A percentile compares a stretch with the other conserved stretches of the same genome.
Conservation (phyloP, 2,797 vertebrate species). For the Rhinichthys osculus region DNA sequence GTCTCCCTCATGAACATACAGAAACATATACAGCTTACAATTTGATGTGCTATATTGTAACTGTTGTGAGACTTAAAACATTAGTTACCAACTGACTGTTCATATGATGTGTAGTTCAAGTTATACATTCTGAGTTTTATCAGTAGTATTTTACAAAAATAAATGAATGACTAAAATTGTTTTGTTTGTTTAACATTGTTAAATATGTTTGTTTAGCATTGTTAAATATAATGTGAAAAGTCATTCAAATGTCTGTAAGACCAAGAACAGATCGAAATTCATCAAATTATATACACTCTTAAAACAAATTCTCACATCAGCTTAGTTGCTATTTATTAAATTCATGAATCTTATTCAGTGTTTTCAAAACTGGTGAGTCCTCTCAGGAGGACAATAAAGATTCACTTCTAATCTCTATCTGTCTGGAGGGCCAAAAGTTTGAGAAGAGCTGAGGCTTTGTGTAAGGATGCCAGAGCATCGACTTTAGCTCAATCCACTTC, state of each 20-base stretch:
- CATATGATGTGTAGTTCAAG: background rate
- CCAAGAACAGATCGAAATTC: background rate
- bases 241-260: background rate
- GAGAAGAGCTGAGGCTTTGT: constrained; percentile 25
- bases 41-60: background rate
- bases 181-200: background rate
- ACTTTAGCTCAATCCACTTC: constrained; percentile 48
- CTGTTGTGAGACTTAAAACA: background rate
- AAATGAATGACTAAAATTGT: background rate
- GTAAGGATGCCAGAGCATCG: constrained; percentile 34
- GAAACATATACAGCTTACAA: background rate
- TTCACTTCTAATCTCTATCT: constrained; percentile 33
- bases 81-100: background rate
- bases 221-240: background rate
- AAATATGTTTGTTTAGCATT: background rate
- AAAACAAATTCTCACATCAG: constrained; percentile 1
- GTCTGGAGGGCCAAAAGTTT: constrained; percentile 23
- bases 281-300: background rate
- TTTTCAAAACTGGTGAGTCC: constrained; percentile 25
- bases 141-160: background rate
- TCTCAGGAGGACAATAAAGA: constrained; percentile 10
- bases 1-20: background rate
- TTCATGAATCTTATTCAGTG: background rate
- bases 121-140: background rate
- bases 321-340: background rate